Conservation (phyloP, 2,888 invertebrate genomes). For the Cantharis rufa region DNA sequence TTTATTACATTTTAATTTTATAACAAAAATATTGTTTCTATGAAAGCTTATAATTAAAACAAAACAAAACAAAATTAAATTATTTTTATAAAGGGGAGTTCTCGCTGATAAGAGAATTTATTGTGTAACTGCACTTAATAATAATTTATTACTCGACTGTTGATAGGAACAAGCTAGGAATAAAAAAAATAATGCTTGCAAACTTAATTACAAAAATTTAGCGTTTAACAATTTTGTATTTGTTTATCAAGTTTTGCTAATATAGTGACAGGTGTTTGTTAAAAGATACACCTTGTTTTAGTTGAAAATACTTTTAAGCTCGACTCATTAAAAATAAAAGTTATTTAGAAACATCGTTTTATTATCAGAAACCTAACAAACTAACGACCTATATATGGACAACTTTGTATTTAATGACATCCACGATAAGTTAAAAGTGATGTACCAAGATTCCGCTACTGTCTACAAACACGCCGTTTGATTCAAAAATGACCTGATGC, state of each 20-base stretch:
- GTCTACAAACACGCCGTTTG: slow-evolving; percentile 47
- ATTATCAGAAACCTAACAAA: slow-evolving; percentile 45
- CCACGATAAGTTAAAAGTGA: slow-evolving; percentile 51
- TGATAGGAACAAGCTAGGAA: background rate
- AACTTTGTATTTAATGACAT: slow-evolving; percentile 52
- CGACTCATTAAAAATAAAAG: slow-evolving; percentile 51
- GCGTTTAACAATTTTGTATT: background rate
- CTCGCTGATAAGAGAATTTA: background rate
- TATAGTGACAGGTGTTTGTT: slow-evolving; percentile 17
- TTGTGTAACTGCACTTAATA: background rate
- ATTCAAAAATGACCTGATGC: slow-evolving; percentile 35
- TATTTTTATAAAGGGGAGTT: background rate
- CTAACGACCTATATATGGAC: slow-evolving; percentile 49
- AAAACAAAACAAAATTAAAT: background rate
- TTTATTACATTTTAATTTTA: too few relatives aligned
- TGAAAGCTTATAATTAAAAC: background rate
- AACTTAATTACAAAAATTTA: background rate
- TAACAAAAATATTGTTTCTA: background rate
- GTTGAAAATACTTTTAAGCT: slow-evolving; percentile 32
- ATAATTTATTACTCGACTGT: background rate
- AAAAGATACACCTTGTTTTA: slow-evolving; percentile 28
- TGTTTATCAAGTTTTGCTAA: background rate
- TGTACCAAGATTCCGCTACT: slow-evolving; percentile 56
- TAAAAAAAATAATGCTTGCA: background rate
- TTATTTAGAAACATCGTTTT: slow-evolving; percentile 44